Base-by-base conservation (phyloP, 1,140 invertebrate genomes). In the Vanessa tameamea region DNA sequence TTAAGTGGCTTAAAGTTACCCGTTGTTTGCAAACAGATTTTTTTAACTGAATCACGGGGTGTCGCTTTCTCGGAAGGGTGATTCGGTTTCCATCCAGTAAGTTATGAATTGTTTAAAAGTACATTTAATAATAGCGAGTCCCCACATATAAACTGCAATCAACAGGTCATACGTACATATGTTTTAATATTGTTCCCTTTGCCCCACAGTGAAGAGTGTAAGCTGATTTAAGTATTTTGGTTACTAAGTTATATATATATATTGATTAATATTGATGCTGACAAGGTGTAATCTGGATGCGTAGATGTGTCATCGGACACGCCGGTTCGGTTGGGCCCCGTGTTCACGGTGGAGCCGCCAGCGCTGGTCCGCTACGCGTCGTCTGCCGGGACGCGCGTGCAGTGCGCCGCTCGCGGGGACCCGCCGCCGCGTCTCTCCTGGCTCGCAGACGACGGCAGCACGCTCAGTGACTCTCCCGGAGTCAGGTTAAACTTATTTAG, bases 1-100 rank as follows among this genome's bases (percentile, higher is more conserved):
- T 81, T 85, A 85, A 87, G 83, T 84, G 82, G 78, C 78, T 82
- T 80, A 72, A 83, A 85, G 79, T 82, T 84, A 72, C 26, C 73
- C 72, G 74, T 78, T 83, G 74, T 80, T 80, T 82, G 76, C 50
- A 71, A 69, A 71, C 80, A 80, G 69, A 78, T 76, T 72, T 66
- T 72, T 72, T 61, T 20, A 66, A 78, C 73, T 66, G 64, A 67
- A 66, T 67, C 53, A 73, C 20, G 55, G 68, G 61, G 64, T 63
- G 76, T 65, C 71, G 70, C 37, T 61, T 47, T 64, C 66, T 47
- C 70, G 50, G 53, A 61, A 48, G 20, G 37, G 26, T 61, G 8
- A 61, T 16, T 64, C 16, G 63, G 15, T 20, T 64, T 57, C 50
- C 43, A 43, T 43, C 50, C n/a, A 47, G 43, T 31, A 57, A 63